Conservation (phyloP, 37 sponge, comb jelly and placozoan species). For the Spongilla lacustris region DNA sequence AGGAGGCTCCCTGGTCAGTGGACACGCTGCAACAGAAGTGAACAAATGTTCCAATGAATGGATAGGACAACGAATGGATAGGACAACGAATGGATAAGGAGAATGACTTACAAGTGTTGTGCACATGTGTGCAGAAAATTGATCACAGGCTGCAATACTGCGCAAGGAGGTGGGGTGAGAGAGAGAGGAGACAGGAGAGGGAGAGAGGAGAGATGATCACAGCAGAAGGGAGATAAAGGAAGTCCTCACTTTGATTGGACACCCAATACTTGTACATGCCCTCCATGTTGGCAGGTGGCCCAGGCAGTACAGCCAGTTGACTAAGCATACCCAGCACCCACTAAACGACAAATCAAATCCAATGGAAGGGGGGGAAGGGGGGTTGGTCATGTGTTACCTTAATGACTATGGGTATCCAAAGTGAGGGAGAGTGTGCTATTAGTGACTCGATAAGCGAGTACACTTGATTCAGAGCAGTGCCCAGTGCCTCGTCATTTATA, state of each 20-base stretch:
- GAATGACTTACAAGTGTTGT: not conserved
- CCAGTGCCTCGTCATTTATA: not conserved
- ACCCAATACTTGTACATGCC: not conserved
- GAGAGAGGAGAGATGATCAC: not conserved
- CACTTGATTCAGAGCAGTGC: not conserved
- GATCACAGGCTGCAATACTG: not conserved
- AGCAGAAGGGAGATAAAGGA: not conserved
- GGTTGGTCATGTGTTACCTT: not conserved
- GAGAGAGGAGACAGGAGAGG: not conserved
- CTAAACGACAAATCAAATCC: too few relatives aligned
- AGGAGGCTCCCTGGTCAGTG: not conserved
- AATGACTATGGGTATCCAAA: not conserved
- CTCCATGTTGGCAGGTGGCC: not conserved
- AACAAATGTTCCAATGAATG: not conserved
- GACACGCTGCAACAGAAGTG: not conserved
- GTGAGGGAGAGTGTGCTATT: not conserved
- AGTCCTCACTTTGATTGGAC: not conserved
- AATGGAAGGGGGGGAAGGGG: too few relatives aligned
- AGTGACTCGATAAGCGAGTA: not conserved
- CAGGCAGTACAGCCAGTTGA: not conserved
- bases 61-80: too few relatives aligned
- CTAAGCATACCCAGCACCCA: not conserved
- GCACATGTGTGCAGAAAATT: not conserved
- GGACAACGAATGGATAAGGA: too few relatives aligned
- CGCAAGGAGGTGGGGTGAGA: not conserved